Percentiles rank a stretch among this genome's conserved stretches.
Conservation (phyloP, 2,888 invertebrate genomes). For the Chrysomela aeneicollis region DNA sequence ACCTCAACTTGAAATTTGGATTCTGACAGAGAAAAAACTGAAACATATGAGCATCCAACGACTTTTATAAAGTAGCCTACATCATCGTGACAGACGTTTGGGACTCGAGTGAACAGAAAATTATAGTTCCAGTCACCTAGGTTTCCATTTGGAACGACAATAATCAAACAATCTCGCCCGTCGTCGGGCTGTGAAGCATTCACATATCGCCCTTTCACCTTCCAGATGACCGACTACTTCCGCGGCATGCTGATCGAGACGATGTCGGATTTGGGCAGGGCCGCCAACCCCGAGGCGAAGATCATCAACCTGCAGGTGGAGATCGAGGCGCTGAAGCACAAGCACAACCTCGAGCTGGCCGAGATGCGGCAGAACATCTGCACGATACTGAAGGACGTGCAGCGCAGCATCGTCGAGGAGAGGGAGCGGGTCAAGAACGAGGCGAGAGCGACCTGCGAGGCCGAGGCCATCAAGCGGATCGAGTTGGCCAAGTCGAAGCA, state of each 20-base stretch:
- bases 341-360: conserved; percentile 77
- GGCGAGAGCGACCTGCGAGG: conserved; percentile 70
- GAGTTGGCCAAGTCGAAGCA: conserved; percentile 86
- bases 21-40: too few species aligned
- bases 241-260: conserved; percentile 74
- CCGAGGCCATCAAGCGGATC: conserved; percentile 75
- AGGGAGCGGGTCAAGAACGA: conserved; percentile 72
- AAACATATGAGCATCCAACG: too few species aligned
- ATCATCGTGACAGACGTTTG: too few species aligned
- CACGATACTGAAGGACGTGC: conserved; percentile 56
- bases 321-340: conserved; percentile 75
- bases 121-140: too few species aligned
- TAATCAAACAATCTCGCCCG: too few species aligned
- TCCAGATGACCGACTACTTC: conserved; percentile 74
- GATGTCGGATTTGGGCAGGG: conserved; percentile 68
- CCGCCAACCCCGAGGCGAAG: conserved; percentile 66
- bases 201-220: too few species aligned
- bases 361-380: conserved; percentile 63
- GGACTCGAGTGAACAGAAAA: too few species aligned
- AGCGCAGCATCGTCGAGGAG: conserved; percentile 63
- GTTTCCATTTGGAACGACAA: too few species aligned
- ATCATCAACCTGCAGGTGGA: conserved; percentile 71
- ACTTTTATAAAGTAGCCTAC: too few species aligned
- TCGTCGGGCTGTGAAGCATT: too few species aligned
- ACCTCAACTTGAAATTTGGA: too few species aligned